Conservation (phyloP, 2,797 vertebrate genomes). For the Acrocephalus scirpaceus region DNA sequence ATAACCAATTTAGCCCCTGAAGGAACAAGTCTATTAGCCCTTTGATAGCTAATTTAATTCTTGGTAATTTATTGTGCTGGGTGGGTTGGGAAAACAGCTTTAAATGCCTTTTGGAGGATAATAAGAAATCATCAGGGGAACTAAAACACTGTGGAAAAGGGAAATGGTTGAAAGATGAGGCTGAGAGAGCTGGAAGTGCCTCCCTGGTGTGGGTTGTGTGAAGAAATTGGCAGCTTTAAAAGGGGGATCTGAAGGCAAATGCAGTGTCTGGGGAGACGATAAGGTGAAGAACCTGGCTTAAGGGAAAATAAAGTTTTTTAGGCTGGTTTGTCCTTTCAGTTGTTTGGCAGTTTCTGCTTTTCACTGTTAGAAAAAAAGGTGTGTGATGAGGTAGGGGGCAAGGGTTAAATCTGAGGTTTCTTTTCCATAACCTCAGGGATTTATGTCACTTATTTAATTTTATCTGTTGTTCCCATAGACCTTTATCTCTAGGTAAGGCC, state of each 20-base stretch:
- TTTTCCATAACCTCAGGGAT: not conserved
- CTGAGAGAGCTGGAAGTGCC: not conserved
- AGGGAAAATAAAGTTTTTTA: not conserved
- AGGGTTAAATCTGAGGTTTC: not conserved
- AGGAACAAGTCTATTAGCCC: not conserved
- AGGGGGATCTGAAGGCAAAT: not conserved
- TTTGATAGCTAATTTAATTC: conserved; percentile 26
- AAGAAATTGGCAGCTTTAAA: not conserved
- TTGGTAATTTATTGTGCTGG: not conserved
- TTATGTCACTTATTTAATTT: not conserved
- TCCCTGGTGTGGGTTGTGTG: fast-evolving
- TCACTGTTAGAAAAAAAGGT: not conserved
- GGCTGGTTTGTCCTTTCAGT: not conserved
- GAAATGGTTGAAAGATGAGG: not conserved
- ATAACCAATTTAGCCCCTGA: conserved; percentile 13
- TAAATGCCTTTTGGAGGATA: not conserved
- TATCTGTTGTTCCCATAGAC: not conserved
- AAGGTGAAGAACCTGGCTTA: not conserved
- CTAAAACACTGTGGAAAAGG: not conserved
- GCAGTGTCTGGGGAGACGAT: not conserved
- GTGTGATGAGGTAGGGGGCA: not conserved
- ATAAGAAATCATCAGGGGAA: not conserved
- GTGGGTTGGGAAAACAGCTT: not conserved
- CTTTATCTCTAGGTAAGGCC: not conserved
- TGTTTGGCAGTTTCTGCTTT: not conserved